These are phyloP conservation scores for Hirudo medicinalis DNA, from an alignment of 1,140 invertebrate genomes.

Conservation along the genomic window DNA sequence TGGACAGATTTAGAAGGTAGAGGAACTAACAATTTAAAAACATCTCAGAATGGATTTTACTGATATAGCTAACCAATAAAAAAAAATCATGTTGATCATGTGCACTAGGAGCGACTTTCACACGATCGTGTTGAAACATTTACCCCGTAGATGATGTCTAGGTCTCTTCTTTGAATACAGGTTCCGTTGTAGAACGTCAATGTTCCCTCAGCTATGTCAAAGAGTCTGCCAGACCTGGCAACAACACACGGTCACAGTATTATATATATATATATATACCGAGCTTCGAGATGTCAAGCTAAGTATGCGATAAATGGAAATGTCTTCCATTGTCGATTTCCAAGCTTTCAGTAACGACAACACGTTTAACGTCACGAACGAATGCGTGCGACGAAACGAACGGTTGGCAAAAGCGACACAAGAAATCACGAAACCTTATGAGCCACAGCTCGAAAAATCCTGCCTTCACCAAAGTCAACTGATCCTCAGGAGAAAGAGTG, in stretches of 20 bases:
- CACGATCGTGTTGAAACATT: conserved; percentile 40
- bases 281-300: too few species aligned
- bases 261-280: too few species aligned
- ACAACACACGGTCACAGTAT: too few species aligned
- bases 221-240: conserved; percentile 61
- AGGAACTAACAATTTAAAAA: background rate
- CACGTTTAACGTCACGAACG: too few species aligned
- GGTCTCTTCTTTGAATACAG: conserved; percentile 65
- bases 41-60: background rate
- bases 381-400: too few species aligned
- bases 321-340: too few species aligned
- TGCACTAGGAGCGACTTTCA: background rate
- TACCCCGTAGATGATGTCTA: conserved; percentile 86
- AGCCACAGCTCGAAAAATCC: conserved; percentile 95
- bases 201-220: conserved; percentile 53
- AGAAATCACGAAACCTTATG: conserved; percentile 35
- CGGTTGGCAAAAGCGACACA: too few species aligned
- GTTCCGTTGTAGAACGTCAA: conserved; percentile 86
- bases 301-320: too few species aligned
- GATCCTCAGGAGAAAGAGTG: conserved; percentile 74
- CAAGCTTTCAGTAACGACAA: background rate
- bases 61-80: background rate
- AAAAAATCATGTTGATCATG: background rate
- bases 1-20: background rate
- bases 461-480: conserved; percentile 82